Base-by-base conservation (phyloP, 2,888 invertebrate genomes). In the Halictus quadricinctus region DNA sequence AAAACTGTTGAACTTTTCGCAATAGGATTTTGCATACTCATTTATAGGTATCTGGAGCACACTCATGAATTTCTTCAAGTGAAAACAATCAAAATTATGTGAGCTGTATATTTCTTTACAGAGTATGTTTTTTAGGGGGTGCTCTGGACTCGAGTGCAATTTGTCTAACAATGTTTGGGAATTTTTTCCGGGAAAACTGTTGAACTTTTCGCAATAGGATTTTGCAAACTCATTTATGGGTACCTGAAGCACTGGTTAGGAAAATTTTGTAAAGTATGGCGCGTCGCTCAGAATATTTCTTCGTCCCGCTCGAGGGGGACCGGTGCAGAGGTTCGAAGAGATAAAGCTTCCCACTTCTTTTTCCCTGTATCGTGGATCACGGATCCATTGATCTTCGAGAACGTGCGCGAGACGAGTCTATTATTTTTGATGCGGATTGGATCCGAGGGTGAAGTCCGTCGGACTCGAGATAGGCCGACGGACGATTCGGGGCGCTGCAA, bases 401-500 rank as follows among this genome's bases (percentile, higher is more conserved):
- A 84, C 88, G 90, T 88, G 88, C 83, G 89, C 12, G 60, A 66
- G 69, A 86, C 87, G 88, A 89, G 91, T 92, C 91, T 92, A 92
- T 92, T 92, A 92, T 92, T 92, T 91, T 92, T 90, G 82, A 87
- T 84, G 88, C 83, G 72, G 76, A 79, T 85, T 36, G 77, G 85
- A 87, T 87, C 77, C 78, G 73, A 85, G 85, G 84, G 90, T 72
- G 90, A 8, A 80, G 80, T 82, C 81, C 72, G 84, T 75, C 79
- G 72, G 77, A 82, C 69, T 60, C 76, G 43, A 90, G 88, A 89
- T 90, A 88, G 90, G 84, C 85, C 87, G 81, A 70, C 72, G 79
- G 83, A 43, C 79, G 79, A 86, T 90, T 85, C 86, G 87, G 86
- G 90, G 88, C 41, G 84, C 84, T 69, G 86, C 88, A 90, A 90